Evolutionary conservation across 2,113 vertebrate species (phyloP), one percentile per base, ranked within the genome.

Genomic region (Charadrius vociferus): DNA sequence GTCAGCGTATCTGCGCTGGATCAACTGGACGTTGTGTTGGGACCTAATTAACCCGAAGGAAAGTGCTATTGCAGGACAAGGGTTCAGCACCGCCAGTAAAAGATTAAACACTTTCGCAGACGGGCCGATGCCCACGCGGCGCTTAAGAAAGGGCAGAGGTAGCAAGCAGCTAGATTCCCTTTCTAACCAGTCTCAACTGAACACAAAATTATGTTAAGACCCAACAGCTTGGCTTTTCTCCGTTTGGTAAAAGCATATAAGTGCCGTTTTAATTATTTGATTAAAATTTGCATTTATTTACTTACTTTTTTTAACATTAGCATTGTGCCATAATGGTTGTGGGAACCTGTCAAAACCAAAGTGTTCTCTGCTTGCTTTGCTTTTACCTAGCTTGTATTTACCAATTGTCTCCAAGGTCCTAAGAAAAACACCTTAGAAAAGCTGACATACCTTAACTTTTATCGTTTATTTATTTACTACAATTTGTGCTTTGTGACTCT

Each of bases 71-170:
- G 41, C 68, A 39, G 49, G 66, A 59, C 52, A 81, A 52, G 72
- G 8, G 68, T 59, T 92, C 83, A 85, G 56, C 55, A 84, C 26
- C 34, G 29, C 61, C n/a, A 81, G 96, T 95, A 74, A 97, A 97
- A 96, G 53, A 97, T 91, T 91, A 97, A 95, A 89, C 56, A 13
- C 34, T 71, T 91, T 61, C 81, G 61, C n/a, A 53, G 34, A 73
- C 77, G 14, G n/a, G 36, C 34, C 9, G 4, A 47, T 79, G 37
- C 12, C 27, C 13, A 6, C 6, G 9, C 30, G 49, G 9, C 24
- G 6, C 34, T 75, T 49, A 36, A 74, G 43, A 92, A 59, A 78
- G 43, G 34, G 49, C 52, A 86, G 50, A 45, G 23, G 30, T 12
- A 88, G 29, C 13, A 75, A 88, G 32, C 18, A n/a, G 21, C 29